A percentile compares a stretch with the other conserved stretches of the same genome.
phyloP scores from a whole-genome alignment of 2,888 invertebrate genomes.

The Abscondita cerata region DNA sequence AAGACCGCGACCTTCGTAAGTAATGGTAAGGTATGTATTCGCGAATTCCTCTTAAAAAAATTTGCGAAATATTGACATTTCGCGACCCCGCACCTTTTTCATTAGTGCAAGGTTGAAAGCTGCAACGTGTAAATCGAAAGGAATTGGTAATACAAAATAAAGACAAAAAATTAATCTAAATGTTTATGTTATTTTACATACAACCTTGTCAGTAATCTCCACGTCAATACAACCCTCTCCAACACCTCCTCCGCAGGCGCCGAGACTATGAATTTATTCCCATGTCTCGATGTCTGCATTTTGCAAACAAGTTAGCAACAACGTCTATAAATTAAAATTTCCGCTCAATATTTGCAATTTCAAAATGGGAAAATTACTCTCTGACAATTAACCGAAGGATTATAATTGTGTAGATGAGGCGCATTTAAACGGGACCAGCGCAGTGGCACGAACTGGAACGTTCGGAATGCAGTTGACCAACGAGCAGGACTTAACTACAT shows the following conservation, averaged over 20 bases:
- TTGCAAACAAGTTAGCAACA: constrained; percentile 26
- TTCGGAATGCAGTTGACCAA: constrained; percentile 33
- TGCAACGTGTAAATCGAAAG: too few relatives aligned
- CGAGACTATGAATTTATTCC: constrained; percentile 26
- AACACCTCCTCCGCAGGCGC: constrained; percentile 29
- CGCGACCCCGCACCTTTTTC: too few relatives aligned
- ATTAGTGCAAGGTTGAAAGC: too few relatives aligned
- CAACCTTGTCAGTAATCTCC: constrained; percentile 26
- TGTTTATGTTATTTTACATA: constrained; percentile 12
- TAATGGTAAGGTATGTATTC: constrained; percentile 12
- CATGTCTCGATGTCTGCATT: constrained; percentile 21
- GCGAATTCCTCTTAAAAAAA: neutral
- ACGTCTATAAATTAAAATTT: constrained; percentile 8
- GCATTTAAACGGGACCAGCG: constrained; percentile 33
- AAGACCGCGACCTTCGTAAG: constrained; percentile 34
- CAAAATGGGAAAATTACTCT: too few relatives aligned
- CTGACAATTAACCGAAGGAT: too few relatives aligned
- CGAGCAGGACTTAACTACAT: constrained; percentile 3
- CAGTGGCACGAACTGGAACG: constrained; percentile 33
- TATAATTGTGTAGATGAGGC: too few relatives aligned
- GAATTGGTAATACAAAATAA: too few relatives aligned
- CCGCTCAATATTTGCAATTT: neutral
- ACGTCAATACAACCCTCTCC: constrained; percentile 19
- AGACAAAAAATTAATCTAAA: neutral
- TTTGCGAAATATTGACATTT: too few relatives aligned